Conservation (phyloP, 2,113 vertebrate genomes). For the Syngnathus scovelli region DNA sequence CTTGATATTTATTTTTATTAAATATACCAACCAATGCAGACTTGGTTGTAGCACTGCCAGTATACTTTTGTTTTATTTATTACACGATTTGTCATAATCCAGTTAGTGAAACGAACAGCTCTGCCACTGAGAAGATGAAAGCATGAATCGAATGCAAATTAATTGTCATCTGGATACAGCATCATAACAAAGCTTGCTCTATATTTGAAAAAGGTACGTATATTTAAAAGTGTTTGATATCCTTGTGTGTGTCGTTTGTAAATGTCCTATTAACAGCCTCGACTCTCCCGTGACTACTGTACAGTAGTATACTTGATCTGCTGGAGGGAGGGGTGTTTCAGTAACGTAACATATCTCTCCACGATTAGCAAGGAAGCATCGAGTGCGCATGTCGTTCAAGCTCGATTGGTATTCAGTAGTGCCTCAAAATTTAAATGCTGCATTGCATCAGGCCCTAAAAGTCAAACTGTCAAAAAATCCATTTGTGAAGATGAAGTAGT, state of each 20-base stretch:
- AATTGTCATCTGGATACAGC: not conserved
- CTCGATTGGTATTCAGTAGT: too few species aligned
- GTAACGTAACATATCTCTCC: too few species aligned
- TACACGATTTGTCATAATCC: not conserved
- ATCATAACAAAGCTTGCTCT: not conserved
- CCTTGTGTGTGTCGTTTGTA: not conserved
- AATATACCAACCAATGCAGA: not conserved
- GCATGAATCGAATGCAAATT: not conserved
- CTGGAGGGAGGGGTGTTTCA: too few species aligned
- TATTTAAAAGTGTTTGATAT: not conserved
- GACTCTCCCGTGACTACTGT: not conserved
- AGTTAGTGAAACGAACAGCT: not conserved
- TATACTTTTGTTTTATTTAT: not conserved
- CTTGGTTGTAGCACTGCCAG: not conserved
- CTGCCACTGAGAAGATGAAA: not conserved
- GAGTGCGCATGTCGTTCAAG: too few species aligned
- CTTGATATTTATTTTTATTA: not conserved
- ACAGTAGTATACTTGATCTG: too few species aligned
- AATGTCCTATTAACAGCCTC: not conserved
- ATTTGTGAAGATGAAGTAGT: too few species aligned
- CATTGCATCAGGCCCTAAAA: too few species aligned
- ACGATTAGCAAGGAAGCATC: too few species aligned
- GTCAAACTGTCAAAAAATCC: too few species aligned
- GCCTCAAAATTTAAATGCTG: too few species aligned
- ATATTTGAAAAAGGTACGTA: not conserved